These are phyloP conservation scores for Protula sp. DNA, from an alignment of 2,888 invertebrate genomes.

Conservation along the genomic window DNA sequence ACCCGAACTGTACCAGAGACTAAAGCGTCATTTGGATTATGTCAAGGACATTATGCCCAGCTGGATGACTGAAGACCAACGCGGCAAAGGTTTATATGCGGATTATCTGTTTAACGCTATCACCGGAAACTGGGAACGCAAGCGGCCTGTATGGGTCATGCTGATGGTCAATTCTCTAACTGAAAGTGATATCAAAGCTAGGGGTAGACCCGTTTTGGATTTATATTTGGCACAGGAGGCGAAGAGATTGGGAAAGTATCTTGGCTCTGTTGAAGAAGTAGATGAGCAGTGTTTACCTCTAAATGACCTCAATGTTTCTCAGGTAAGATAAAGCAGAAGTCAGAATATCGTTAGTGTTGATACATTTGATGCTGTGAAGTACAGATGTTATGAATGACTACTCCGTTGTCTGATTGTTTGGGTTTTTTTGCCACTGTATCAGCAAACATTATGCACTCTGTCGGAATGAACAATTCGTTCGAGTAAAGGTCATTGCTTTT, in stretches of 20 bases:
- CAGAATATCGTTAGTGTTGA: too few relatives aligned
- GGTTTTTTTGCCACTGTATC: too few relatives aligned
- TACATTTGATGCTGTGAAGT: too few relatives aligned
- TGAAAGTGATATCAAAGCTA: slow-evolving; percentile 54
- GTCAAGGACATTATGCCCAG: slow-evolving; percentile 52
- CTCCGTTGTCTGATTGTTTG: too few relatives aligned
- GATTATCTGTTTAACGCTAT: slow-evolving; percentile 57
- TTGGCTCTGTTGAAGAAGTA: slow-evolving; percentile 58
- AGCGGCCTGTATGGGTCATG: slow-evolving; percentile 60
- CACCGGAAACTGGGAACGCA: slow-evolving; percentile 58
- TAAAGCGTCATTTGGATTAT: slow-evolving; percentile 56
- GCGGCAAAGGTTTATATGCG: slow-evolving; percentile 52
- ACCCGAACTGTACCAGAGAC: slow-evolving; percentile 51
- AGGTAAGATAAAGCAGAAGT: slow-evolving; percentile 51
- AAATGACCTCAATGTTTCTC: slow-evolving; percentile 57
- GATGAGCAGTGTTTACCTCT: slow-evolving; percentile 60
- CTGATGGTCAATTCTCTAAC: slow-evolving; percentile 59
- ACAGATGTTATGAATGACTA: too few relatives aligned
- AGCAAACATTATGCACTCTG: not conserved
- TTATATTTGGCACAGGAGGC: slow-evolving; percentile 58
- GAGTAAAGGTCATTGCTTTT: too few relatives aligned
- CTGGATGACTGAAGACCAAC: slow-evolving; percentile 49
- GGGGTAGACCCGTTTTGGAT: slow-evolving; percentile 58
- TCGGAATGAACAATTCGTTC: too few relatives aligned
- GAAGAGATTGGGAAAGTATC: slow-evolving; percentile 53